Evolutionary conservation across 1,140 invertebrate genomes (phyloP), one percentile per base, ranked within the genome.

Genomic region (Cotesia glomerata): DNA sequence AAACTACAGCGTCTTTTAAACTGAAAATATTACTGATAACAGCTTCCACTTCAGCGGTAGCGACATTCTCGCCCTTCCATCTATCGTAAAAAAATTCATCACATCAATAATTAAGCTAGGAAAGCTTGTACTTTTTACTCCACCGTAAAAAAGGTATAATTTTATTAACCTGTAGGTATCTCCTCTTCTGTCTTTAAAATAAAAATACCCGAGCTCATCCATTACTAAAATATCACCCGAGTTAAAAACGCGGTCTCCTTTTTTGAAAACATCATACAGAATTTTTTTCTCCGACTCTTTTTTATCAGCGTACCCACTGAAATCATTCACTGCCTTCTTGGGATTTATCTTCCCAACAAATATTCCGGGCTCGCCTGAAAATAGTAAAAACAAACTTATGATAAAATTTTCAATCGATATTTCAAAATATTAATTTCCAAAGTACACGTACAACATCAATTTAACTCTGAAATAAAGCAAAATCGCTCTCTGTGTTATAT

Each of bases 21-120:
- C 91, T 91, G 54, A 95, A 88, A 35, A 95, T 88, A 75, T 94
- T 94, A 76, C 93, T 96, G 52, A 99, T 92, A 1, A 97, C 91
- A 34, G 92, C 94, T 88, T 99, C 98, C 0, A 99, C 96, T 89
- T 99, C 97, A n/a, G 93, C 91, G 5, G 98, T 99, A 0, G 97
- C 95, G 0, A 99, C 97, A 84, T 99, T 99, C 86, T 99, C 98
- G 35, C 97, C 97, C 72, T 94, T 91, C 93, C 93, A 95, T 76
- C 97, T 93, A 83, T 32, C 13, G 18, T 52, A 67, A 56, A 14
- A 39, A 34, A 9, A 67, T 14, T 67, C 9, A n/a, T 52, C 52
- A 67, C 36, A 65, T 61, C 4, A 45, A 45, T 45, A 8, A 45
- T 45, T 45, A 45, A n/a, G n/a, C n/a, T n/a, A n/a, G n/a, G n/a